Conservation (phyloP, 2,113 vertebrate genomes). For the Eptesicus fuscus region DNA sequence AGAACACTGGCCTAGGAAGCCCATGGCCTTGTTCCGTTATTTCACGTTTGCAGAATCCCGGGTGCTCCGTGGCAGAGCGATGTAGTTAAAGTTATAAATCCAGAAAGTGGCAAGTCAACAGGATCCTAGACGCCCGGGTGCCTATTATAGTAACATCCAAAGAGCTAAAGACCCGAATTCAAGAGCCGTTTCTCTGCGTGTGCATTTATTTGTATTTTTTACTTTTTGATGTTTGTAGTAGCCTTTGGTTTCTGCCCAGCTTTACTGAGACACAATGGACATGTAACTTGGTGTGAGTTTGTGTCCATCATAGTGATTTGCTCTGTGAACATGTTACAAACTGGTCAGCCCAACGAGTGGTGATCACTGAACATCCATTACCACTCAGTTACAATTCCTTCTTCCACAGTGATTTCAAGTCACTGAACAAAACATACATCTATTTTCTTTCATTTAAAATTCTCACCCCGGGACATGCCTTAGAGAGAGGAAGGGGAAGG, state of each 20-base stretch:
- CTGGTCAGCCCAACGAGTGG: neutral
- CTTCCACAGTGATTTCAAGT: neutral
- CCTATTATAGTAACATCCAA: neutral
- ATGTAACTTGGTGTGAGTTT: neutral
- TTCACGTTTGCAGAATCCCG: neutral
- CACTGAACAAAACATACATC: neutral
- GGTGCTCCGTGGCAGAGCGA: neutral
- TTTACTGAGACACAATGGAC: neutral
- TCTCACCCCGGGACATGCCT: too few species aligned
- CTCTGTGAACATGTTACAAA: too few species aligned
- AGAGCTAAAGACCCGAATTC: neutral
- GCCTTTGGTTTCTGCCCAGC: neutral
- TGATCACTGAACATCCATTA: neutral
- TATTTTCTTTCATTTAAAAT: neutral
- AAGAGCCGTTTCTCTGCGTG: neutral
- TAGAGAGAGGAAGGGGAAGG: too few species aligned
- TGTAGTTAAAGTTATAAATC: neutral
- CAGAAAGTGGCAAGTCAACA: neutral
- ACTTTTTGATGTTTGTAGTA: neutral
- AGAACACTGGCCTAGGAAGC: neutral
- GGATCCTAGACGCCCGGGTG: accelerated
- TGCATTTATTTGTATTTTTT: neutral
- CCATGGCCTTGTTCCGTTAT: too few species aligned
- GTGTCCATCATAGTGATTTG: neutral
- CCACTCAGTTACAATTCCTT: neutral